Conservation (phyloP, 2,113 vertebrate genomes). For the Anguilla japonica region DNA sequence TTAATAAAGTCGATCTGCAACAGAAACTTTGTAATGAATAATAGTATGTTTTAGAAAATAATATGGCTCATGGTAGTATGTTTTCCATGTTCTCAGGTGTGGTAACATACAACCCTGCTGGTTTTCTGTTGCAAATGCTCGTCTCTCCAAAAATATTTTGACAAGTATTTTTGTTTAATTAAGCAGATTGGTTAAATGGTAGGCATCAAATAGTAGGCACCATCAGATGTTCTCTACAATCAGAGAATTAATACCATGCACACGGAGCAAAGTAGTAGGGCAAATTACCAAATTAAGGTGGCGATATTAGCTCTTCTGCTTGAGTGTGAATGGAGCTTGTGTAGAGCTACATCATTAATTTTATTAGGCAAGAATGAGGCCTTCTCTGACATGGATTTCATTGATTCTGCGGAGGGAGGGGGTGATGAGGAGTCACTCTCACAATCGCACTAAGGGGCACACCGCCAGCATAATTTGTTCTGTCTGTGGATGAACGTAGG, state of each 20-base stretch:
- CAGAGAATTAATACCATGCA: not conserved
- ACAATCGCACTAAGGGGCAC: not conserved
- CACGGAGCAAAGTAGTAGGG: not conserved
- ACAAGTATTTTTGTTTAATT: not conserved
- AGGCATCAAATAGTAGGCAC: not conserved
- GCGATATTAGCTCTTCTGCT: not conserved
- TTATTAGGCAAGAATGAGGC: constrained; percentile 3
- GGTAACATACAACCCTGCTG: not conserved
- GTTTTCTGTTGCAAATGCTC: not conserved
- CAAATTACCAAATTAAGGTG: not conserved
- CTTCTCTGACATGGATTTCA: not conserved
- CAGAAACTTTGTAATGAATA: not conserved
- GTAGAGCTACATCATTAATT: constrained; percentile 11
- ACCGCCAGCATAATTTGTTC: not conserved
- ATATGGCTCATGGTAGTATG: not conserved
- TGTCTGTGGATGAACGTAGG: not conserved
- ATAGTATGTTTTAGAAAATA: not conserved
- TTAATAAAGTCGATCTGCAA: not conserved
- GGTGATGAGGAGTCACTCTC: not conserved
- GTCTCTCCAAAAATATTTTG: not conserved
- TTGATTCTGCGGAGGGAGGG: constrained; percentile 2
- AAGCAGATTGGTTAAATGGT: not conserved
- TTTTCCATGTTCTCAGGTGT: not conserved
- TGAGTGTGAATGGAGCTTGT: not conserved
- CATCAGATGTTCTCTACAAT: not conserved